Evolutionary conservation across 2,797 vertebrate species (phyloP), one percentile per base, ranked within the genome.

Genomic region (Microchirus variegatus): DNA sequence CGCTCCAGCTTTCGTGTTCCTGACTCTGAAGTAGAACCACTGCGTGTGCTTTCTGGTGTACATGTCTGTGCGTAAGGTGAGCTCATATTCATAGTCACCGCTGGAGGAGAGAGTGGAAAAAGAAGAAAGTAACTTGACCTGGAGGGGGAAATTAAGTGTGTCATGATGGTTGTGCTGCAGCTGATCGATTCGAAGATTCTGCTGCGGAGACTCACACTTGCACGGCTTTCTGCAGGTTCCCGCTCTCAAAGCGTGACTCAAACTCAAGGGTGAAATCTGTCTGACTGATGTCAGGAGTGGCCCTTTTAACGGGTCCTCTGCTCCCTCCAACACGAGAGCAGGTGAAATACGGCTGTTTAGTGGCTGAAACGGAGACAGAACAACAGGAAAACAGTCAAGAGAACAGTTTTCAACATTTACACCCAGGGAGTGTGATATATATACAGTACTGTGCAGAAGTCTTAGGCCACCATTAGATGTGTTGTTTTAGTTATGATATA

Each of bases 11-110:
- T 90, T 94, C 69, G 93, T 96, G 86, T 98, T 97, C 75, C 90
- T 93, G 53, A 99, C 89, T n/a, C 93, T 90, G 87, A 99, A 99
- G 85, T 98, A 98, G 83, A 96, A 99, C 97, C 97, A 98, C 83
- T 98, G 97, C 0, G 95, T 97, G 87, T 99, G 94, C 66, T 96
- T 98, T 76, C 73, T 68, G 0, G 96, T 99, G 89, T 97, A 99
- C 54, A 97, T 85, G 87, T 99, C 97, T 0, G 94, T 93, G 36
- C 89, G 85, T 74, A 99, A 90, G 7, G 86, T 95, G 70, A 99
- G 93, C 82, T 97, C 93, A 3, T 98, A 98, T 8, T 95, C 94
- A 2, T 93, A 91, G 18, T 83, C 70, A 1, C 93, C 94, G 49
- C 97, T 99, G 84, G 11, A 9, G 41, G 4, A 31, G 57, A 11